Percentiles rank a stretch among this genome's conserved stretches.
phyloP scores from a whole-genome alignment of 1,140 invertebrate genomes.

The Phymorhynchus buccinoides region DNA sequence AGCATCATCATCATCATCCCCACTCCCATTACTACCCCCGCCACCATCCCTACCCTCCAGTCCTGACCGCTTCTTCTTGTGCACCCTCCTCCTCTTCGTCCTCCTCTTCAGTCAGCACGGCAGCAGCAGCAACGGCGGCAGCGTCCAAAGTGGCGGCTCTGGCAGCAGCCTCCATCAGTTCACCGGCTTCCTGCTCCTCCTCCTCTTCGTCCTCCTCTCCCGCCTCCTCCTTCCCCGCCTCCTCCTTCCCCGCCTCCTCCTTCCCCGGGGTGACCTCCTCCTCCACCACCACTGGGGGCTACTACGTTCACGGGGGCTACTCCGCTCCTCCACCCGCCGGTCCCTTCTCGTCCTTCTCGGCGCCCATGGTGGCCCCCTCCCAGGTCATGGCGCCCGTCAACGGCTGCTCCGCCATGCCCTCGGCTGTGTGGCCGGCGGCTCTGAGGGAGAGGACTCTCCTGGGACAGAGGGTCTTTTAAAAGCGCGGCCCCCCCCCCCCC shows the following conservation, averaged over 20 bases:
- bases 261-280: neutral
- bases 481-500: too few relatives aligned
- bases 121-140: neutral
- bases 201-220: neutral
- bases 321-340: neutral
- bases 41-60: neutral
- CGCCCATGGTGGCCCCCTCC: constrained; percentile 12
- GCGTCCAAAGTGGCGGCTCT: neutral
- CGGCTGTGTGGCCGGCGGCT: constrained; percentile 23
- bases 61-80: neutral
- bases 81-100: neutral
- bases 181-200: neutral
- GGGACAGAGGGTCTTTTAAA: constrained; percentile 13
- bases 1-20: neutral
- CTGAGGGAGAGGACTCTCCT: constrained; percentile 23
- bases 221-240: neutral
- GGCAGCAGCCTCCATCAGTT: constrained; percentile 1
- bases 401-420: constrained; percentile 6
- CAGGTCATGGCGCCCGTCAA: neutral
- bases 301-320: neutral
- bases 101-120: neutral
- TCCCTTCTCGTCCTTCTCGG: neutral
- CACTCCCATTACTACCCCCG: neutral
- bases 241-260: neutral
- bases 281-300: neutral